Conservation (phyloP, 2,113 vertebrate species). For the Dasyurus viverrinus region DNA sequence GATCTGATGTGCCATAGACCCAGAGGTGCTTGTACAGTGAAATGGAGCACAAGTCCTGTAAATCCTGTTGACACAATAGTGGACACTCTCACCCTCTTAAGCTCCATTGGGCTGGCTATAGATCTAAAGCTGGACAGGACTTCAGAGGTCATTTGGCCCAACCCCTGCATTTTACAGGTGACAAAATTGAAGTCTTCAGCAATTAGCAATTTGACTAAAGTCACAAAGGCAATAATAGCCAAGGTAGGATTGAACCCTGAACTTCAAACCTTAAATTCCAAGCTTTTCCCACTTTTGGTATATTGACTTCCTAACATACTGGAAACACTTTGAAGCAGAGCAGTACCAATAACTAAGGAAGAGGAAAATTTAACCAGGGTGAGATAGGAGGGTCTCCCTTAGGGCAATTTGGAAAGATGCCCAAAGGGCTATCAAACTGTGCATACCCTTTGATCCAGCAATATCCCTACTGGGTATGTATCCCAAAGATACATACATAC, state of each 20-base stretch:
- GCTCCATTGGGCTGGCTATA: not conserved
- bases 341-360: not conserved
- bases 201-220: not conserved
- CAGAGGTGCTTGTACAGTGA: not conserved
- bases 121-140: not conserved
- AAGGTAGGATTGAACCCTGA: not conserved
- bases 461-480: too few species aligned
- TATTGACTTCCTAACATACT: not conserved
- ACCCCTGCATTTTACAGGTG: not conserved
- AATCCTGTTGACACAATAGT: constrained; percentile 17
- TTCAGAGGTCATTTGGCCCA: not conserved
- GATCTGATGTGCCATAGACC: not conserved
- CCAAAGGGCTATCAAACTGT: too few species aligned
- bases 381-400: not conserved
- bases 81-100: not conserved
- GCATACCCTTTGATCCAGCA: too few species aligned
- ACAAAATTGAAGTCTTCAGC: not conserved
- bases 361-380: not conserved
- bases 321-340: not conserved
- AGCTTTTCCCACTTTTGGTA: not conserved
- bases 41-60: not conserved
- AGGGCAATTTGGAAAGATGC: too few species aligned
- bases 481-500: too few species aligned
- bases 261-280: not conserved
- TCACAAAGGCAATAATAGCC: not conserved